Evolutionary conservation across 2,797 vertebrate species (phyloP).

Genomic region (Capromys pilorides): DNA sequence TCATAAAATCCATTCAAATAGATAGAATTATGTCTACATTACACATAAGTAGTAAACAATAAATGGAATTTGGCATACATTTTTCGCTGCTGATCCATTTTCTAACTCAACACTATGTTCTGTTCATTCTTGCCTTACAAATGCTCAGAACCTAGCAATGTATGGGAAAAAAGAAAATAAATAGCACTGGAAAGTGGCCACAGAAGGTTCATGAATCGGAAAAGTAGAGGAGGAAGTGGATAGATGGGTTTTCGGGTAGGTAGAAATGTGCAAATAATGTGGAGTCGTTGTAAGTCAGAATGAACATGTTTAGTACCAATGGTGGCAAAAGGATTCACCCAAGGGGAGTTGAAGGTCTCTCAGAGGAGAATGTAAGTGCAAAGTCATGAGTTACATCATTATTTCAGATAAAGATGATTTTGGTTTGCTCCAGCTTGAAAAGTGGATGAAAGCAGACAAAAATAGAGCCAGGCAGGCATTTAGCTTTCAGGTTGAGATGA

Average conservation of each 20-base stretch:
- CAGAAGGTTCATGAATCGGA: background rate
- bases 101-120: background rate
- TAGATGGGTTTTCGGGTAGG: background rate
- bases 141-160: background rate
- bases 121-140: background rate
- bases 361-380: background rate
- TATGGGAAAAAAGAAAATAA: background rate
- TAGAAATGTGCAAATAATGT: background rate
- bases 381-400: background rate
- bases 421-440: background rate
- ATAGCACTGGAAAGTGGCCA: background rate
- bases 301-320: background rate
- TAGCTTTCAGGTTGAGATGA: background rate
- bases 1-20: conserved; percentile 2
- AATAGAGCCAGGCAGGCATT: background rate
- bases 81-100: background rate
- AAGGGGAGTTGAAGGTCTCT: background rate
- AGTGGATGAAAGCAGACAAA: background rate
- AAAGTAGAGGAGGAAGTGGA: background rate
- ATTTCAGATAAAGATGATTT: background rate
- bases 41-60: background rate
- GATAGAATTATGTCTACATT: background rate
- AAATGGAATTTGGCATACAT: background rate
- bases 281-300: background rate
- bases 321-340: background rate